phyloP scores from a whole-genome alignment of 1,140 invertebrate species.

The Aphaenogaster rudis region DNA sequence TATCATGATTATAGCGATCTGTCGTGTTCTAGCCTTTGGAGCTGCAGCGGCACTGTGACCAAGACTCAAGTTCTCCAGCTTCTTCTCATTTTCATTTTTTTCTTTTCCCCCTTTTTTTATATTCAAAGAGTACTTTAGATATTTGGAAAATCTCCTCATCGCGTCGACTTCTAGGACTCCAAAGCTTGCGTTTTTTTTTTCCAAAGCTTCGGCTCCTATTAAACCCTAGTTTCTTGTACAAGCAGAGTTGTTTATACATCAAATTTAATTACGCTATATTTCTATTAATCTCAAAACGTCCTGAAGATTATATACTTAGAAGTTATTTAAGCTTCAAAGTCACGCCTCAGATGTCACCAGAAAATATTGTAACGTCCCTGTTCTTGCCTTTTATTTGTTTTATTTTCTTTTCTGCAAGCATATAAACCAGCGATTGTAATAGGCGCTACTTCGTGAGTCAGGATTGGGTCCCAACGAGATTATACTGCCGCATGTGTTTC shows the following conservation, averaged over 20 bases:
- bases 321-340: constrained; percentile 12
- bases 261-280: constrained; percentile 32
- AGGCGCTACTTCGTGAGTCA: constrained; percentile 26
- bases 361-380: constrained; percentile 29
- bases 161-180: neutral
- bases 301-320: constrained; percentile 22
- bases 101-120: neutral
- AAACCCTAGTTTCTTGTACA: constrained; percentile 19
- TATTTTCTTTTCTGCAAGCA: constrained; percentile 32
- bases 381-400: constrained; percentile 22
- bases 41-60: constrained; percentile 63
- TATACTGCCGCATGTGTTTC: constrained; percentile 5
- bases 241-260: neutral
- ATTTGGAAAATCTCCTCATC: neutral
- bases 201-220: neutral
- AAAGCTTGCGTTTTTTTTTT: neutral
- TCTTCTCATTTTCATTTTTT: neutral
- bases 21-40: constrained; percentile 43
- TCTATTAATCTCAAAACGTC: constrained; percentile 29
- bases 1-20: constrained; percentile 41
- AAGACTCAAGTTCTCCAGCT: constrained; percentile 53
- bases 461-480: constrained; percentile 12
- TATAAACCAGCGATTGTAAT: constrained; percentile 35
- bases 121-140: neutral
- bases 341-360: neutral